phyloP scores from a whole-genome alignment of 1,140 invertebrate genomes.

The Streblospio benedicti region DNA sequence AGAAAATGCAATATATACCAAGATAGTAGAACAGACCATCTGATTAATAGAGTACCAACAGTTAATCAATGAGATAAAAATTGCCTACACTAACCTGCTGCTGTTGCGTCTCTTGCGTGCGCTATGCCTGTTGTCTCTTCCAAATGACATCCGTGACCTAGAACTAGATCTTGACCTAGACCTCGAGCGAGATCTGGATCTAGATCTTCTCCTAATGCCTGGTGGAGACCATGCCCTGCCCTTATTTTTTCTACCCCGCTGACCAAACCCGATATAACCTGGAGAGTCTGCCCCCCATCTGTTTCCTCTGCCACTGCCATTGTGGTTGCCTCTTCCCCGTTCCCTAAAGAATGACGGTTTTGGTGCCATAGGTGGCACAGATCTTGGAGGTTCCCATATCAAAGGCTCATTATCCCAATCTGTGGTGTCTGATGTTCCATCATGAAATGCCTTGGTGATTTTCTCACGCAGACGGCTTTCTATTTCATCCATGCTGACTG shows the following conservation, averaged over 20 bases:
- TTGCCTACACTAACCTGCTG: constrained; percentile 7
- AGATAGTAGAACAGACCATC: too few relatives aligned
- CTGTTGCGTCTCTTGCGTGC: constrained; percentile 10
- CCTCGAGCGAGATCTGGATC: constrained; percentile 45
- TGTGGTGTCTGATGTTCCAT: constrained; percentile 72
- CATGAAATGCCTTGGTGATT: constrained; percentile 76
- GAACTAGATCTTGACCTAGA: constrained; percentile 49
- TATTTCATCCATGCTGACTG: constrained; percentile 84
- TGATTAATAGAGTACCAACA: constrained; percentile 4
- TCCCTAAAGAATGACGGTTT: too few relatives aligned
- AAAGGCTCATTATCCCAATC: constrained; percentile 87
- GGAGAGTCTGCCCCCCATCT: too few relatives aligned
- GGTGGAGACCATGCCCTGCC: background rate
- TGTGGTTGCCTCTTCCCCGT: too few relatives aligned
- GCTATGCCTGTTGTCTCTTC: constrained; percentile 13
- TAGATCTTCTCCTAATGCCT: constrained; percentile 23
- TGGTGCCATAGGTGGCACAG: too few relatives aligned
- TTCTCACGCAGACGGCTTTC: constrained; percentile 87
- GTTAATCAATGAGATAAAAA: constrained; percentile 16
- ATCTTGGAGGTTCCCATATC: too few relatives aligned
- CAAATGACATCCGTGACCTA: constrained; percentile 14
- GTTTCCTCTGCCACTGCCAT: too few relatives aligned
- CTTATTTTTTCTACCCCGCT: background rate
- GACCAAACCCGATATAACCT: too few relatives aligned
- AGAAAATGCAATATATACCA: too few relatives aligned